Evolutionary conservation across 2,888 invertebrate species (phyloP), one percentile per base, ranked within the genome.

Genomic region (Drosophila colorata): DNA sequence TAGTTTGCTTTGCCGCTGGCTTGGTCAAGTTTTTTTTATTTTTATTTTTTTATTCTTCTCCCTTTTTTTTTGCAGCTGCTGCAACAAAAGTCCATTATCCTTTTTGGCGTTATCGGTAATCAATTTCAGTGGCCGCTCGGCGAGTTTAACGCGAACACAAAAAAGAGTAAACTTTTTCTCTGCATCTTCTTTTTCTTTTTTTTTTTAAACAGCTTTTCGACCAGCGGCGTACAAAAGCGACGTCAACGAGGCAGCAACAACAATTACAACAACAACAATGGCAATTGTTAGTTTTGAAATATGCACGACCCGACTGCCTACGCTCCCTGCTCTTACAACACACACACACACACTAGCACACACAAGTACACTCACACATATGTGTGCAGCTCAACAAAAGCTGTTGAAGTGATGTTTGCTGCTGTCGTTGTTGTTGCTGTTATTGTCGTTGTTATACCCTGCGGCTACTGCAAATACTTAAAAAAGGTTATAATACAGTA

Each of bases 31-130:
- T 47, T 56, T 59, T 58, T 60, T 57, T 20, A 2, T 2, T 20
- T 43, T 47, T 56, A 57, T 58, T 60, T 57, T 20, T 20, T 2
- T 20, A 20, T 20, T 20, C 7, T 25, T 1, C 8, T 18, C 7
- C 14, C 37, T 37, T 66, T 64, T 65, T 51, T 52, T 43, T 64
- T 69, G 71, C 74, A 70, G 68, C 73, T 57, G 78, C 25, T 65
- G 65, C 51, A 70, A 82, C 83, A 88, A 88, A 83, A 86, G 87
- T 88, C 83, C 88, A 83, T 83, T 83, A 83, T 88, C 88, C 88
- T 74, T 79, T 88, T 79, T 73, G 80, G 87, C 77, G 76, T 82
- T 83, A 83, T 83, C 87, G 83, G 88, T 83, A 88, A 83, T 83
- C 83, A 83, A 83, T 83, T 83, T 86, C 88, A 74, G 71, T 76